phyloP scores from a whole-genome alignment of 2,888 invertebrate species.

The Caenorhabditis sp. region DNA sequence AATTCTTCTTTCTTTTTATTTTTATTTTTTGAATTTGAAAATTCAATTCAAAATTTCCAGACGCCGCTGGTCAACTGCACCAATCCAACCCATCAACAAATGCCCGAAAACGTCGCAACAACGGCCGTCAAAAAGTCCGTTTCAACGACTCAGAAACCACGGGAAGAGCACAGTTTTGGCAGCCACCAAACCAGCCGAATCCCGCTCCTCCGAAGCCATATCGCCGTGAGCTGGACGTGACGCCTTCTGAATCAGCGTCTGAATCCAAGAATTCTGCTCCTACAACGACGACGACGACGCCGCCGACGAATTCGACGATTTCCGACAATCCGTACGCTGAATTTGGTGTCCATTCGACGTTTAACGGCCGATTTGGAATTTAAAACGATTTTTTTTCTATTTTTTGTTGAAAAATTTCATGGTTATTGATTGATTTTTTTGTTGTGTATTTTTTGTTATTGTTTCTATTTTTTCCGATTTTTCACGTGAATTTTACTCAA shows the following conservation, averaged over 20 bases:
- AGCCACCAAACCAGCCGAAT: neutral
- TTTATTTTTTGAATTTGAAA: no score
- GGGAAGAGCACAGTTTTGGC: no score
- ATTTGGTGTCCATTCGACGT: slow-evolving; percentile 43
- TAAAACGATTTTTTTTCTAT: slow-evolving; percentile 9
- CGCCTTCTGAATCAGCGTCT: neutral
- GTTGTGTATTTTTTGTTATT: slow-evolving; percentile 13
- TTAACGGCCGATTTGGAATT: slow-evolving; percentile 51
- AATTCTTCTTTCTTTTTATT: no score
- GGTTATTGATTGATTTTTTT: neutral
- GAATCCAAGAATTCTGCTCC: no score
- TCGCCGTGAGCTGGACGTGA: slow-evolving; percentile 25
- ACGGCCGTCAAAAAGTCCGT: slow-evolving; percentile 33
- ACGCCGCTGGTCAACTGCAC: neutral
- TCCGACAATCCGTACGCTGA: slow-evolving; percentile 61
- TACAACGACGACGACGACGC: neutral
- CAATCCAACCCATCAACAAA: neutral
- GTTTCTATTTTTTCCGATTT: neutral
- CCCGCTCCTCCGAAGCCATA: slow-evolving; percentile 23
- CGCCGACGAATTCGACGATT: no score
- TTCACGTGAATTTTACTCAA: neutral
- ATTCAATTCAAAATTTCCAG: neutral
- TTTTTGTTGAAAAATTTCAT: slow-evolving; percentile 17
- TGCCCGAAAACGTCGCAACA: slow-evolving; percentile 28
- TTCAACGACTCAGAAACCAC: slow-evolving; percentile 18